Percentiles rank a stretch among this genome's conserved stretches.
Conservation (phyloP, 2,888 invertebrate species). For the Myopa tessellatipennis region DNA sequence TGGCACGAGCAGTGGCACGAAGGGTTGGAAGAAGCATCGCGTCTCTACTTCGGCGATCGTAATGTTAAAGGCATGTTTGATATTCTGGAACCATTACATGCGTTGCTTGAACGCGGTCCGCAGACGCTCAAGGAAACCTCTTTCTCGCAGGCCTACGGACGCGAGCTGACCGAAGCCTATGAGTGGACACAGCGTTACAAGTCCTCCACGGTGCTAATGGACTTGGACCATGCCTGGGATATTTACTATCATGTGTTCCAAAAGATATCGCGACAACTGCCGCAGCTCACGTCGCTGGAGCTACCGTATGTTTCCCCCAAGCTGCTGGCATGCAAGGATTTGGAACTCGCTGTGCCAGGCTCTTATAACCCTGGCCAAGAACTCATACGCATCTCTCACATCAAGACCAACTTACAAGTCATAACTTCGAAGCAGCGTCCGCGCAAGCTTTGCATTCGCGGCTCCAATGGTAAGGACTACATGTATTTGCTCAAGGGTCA, state of each 20-base stretch:
- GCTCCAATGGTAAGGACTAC: constrained; percentile 97
- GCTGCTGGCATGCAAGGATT: constrained; percentile 86
- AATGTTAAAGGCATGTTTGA: constrained; percentile 98
- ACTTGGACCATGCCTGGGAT: constrained; percentile 99
- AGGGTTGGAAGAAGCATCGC: constrained; percentile 92
- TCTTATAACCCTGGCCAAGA: constrained; percentile 95
- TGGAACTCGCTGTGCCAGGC: constrained; percentile 97
- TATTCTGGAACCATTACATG: constrained; percentile 93
- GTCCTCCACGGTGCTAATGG: constrained; percentile 85
- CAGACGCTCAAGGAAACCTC: constrained; percentile 97
- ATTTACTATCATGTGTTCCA: constrained; percentile 98
- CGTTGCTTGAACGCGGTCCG: constrained; percentile 92
- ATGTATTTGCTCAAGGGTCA: constrained; percentile 99
- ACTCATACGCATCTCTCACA: constrained; percentile 87
- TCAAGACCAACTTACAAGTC: constrained; percentile 92
- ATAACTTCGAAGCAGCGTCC: constrained; percentile 99
- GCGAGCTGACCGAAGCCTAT: constrained; percentile 93
- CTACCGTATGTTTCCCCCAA: constrained; percentile 96
- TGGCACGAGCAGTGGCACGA: constrained; percentile 99
- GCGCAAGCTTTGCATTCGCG: constrained; percentile 90
- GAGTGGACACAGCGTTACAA: constrained; percentile 95
- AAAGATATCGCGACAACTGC: constrained; percentile 93
- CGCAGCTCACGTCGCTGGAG: constrained; percentile 89
- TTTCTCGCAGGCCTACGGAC: constrained; percentile 95
- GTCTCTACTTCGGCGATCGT: constrained; percentile 94